These are phyloP conservation scores for Hypena proboscidalis DNA, from an alignment of 2,888 invertebrate genomes.

Conservation along the genomic window DNA sequence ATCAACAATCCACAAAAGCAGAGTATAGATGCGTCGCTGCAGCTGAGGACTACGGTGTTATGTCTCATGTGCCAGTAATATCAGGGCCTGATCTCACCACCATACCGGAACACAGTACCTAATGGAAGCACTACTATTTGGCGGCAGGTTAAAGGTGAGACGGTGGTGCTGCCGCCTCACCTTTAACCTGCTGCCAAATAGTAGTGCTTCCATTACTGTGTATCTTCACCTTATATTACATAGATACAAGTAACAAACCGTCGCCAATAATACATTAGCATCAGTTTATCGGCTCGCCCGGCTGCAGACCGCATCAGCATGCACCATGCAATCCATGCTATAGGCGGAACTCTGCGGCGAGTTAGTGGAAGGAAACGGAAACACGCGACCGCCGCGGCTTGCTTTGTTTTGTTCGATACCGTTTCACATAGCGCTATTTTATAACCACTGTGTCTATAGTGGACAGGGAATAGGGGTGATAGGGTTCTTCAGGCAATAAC, in stretches of 20 bases:
- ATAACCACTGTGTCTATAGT: constrained; percentile 9
- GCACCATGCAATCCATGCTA: constrained; percentile 44
- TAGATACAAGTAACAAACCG: constrained; percentile 12
- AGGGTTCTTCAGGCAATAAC: no score
- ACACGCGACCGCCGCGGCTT: constrained; percentile 48
- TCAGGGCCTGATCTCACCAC: no score
- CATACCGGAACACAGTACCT: no score
- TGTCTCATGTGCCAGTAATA: no score
- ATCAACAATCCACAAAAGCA: no score
- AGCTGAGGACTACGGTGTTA: no score
- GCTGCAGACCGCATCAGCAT: constrained; percentile 43
- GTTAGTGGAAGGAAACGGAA: constrained; percentile 59
- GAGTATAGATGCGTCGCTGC: no score
- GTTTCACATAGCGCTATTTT: constrained; percentile 40
- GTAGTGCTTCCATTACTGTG: no score
- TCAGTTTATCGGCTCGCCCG: constrained; percentile 20
- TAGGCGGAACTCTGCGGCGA: constrained; percentile 59
- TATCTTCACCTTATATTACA: neutral
- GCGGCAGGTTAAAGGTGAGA: no score
- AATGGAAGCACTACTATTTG: neutral
- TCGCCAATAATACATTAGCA: constrained; percentile 33
- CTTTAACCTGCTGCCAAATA: no score
- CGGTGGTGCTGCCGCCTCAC: no score
- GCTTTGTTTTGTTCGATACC: constrained; percentile 46
- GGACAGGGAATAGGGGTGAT: no score